These are phyloP conservation scores for Potorous gilbertii DNA, from an alignment of 2,797 vertebrate species.

Conservation along the genomic window DNA sequence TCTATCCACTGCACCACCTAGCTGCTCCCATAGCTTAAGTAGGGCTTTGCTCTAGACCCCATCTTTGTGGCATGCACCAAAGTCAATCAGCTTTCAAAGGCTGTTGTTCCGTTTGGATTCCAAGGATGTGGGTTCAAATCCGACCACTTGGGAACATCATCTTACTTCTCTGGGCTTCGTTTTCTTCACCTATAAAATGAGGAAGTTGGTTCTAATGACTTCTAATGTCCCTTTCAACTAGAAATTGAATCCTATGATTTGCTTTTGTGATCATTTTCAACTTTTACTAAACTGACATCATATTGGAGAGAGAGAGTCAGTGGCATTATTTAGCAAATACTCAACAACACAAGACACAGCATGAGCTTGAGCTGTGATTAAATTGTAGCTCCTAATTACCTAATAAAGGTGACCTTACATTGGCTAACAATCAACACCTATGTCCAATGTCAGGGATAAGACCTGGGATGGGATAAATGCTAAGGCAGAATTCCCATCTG, in stretches of 20 bases:
- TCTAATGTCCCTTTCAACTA: neutral
- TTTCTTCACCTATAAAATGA: neutral
- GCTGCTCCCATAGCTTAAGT: neutral
- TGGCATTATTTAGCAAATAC: neutral
- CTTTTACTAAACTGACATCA: conserved; percentile 25
- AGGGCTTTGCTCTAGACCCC: neutral
- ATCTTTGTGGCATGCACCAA: neutral
- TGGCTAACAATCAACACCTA: neutral
- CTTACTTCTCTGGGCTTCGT: neutral
- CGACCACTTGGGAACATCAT: neutral
- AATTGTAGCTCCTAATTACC: neutral
- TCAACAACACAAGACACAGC: neutral
- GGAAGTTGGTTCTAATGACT: neutral
- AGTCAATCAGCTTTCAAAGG: neutral
- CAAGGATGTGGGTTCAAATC: neutral
- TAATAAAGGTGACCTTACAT: neutral
- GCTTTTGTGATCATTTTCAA: neutral
- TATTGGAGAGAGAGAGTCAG: conserved; percentile 28
- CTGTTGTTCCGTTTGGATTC: neutral
- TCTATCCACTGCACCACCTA: too few species aligned
- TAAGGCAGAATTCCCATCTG: neutral
- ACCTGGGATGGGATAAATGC: neutral
- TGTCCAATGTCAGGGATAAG: neutral
- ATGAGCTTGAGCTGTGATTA: neutral
- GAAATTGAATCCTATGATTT: neutral